Conservation (phyloP, 1,140 invertebrate species). For the Drosophila baimaii region DNA sequence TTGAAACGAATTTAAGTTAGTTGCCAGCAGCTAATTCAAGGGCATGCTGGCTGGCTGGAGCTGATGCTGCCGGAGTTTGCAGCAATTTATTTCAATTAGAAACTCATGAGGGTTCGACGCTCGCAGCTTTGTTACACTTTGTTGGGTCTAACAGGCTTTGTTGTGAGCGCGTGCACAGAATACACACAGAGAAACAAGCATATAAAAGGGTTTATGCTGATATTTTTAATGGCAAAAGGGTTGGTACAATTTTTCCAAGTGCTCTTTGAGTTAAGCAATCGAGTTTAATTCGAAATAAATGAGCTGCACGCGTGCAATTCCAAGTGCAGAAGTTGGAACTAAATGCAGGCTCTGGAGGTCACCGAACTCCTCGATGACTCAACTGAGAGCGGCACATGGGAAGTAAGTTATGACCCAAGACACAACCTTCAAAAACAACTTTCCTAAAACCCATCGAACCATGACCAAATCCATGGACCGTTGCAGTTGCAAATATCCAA, state of each 20-base stretch:
- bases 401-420: slow-evolving; percentile 65
- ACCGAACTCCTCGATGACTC: slow-evolving; percentile 24
- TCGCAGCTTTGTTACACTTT: slow-evolving; percentile 31
- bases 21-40: slow-evolving; percentile 72
- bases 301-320: slow-evolving; percentile 44
- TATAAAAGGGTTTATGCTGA: background rate
- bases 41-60: slow-evolving; percentile 64
- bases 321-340: slow-evolving; percentile 37
- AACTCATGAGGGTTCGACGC: slow-evolving; percentile 54
- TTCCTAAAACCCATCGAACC: slow-evolving; percentile 48
- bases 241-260: slow-evolving; percentile 4
- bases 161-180: slow-evolving; percentile 21
- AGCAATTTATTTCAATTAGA: slow-evolving; percentile 82
- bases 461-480: slow-evolving; percentile 31
- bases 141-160: slow-evolving; percentile 1
- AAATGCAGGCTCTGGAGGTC: too few relatives aligned
- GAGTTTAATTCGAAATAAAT: slow-evolving; percentile 57
- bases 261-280: slow-evolving; percentile 14
- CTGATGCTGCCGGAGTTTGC: slow-evolving; percentile 35
- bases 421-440: slow-evolving; percentile 77
- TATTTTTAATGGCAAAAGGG: background rate
- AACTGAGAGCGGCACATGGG: slow-evolving; percentile 24
- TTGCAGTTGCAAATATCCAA: slow-evolving; percentile 41
- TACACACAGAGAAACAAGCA: slow-evolving; percentile 1
- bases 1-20: slow-evolving; percentile 72